phyloP scores from a whole-genome alignment of 1,140 invertebrate genomes.

The Formica exsecta region DNA sequence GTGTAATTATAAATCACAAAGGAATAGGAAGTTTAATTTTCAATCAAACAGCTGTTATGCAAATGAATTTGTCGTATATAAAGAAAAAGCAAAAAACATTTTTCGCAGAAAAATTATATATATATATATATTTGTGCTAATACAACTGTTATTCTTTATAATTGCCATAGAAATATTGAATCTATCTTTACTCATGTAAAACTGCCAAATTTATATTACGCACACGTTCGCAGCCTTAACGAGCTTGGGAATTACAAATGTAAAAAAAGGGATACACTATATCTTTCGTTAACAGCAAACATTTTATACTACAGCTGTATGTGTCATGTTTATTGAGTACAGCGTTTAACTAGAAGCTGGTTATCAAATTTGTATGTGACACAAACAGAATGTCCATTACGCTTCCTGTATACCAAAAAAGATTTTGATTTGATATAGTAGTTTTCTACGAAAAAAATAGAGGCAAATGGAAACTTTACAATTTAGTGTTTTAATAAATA shows the following conservation, averaged over 20 bases:
- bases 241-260: slow-evolving; percentile 53
- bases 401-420: slow-evolving; percentile 45
- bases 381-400: slow-evolving; percentile 53
- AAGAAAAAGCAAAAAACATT: too few relatives aligned
- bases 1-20: slow-evolving; percentile 65
- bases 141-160: slow-evolving; percentile 24
- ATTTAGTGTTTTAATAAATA: slow-evolving; percentile 19
- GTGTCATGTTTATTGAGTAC: slow-evolving; percentile 51
- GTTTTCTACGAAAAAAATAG: slow-evolving; percentile 38
- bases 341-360: slow-evolving; percentile 56
- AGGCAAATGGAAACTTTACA: neutral
- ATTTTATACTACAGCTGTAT: slow-evolving; percentile 42
- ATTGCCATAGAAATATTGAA: slow-evolving; percentile 11
- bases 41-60: slow-evolving; percentile 50
- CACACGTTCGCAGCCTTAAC: slow-evolving; percentile 54
- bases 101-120: neutral
- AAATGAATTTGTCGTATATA: neutral
- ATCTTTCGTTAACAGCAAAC: slow-evolving; percentile 52
- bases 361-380: slow-evolving; percentile 62
- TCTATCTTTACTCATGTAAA: slow-evolving; percentile 34
- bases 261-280: slow-evolving; percentile 47
- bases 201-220: slow-evolving; percentile 43
- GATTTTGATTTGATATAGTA: slow-evolving; percentile 38
- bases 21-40: slow-evolving; percentile 54
- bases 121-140: neutral